These are phyloP conservation scores for Scomberomorus guttatus DNA, from an alignment of 2,797 vertebrate genomes.

Conservation along the genomic window DNA sequence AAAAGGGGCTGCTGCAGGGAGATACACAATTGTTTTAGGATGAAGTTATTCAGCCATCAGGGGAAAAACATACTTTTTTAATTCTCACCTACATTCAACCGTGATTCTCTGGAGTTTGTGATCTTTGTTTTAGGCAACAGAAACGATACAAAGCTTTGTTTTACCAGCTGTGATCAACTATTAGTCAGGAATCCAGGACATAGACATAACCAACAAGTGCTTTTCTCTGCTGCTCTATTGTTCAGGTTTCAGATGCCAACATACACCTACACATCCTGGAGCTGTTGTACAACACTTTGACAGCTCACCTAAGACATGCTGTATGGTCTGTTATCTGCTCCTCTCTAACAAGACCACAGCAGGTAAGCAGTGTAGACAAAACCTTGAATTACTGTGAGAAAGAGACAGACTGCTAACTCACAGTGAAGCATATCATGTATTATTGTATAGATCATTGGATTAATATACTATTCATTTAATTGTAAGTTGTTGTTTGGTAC, in stretches of 20 bases:
- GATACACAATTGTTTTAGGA: background rate
- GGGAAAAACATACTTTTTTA: background rate
- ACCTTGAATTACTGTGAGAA: background rate
- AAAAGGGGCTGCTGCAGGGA: background rate
- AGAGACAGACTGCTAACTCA: background rate
- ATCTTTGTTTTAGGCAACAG: background rate
- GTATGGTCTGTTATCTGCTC: conserved; percentile 10
- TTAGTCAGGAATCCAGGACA: background rate
- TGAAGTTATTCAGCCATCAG: background rate
- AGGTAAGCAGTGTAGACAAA: background rate
- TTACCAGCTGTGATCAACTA: background rate
- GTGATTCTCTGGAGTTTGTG: background rate
- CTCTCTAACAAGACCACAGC: background rate
- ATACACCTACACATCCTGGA: background rate
- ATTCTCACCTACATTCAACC: background rate
- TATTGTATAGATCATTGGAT: no score
- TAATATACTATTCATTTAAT: no score
- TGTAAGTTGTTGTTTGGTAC: no score
- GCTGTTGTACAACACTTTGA: background rate
- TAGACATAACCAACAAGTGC: background rate
- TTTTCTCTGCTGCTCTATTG: background rate
- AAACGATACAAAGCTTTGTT: background rate
- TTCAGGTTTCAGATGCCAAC: background rate
- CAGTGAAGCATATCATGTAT: background rate
- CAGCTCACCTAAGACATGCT: background rate